Evolutionary conservation across 2,797 vertebrate species (phyloP).

Genomic region (Forpus xanthops): DNA sequence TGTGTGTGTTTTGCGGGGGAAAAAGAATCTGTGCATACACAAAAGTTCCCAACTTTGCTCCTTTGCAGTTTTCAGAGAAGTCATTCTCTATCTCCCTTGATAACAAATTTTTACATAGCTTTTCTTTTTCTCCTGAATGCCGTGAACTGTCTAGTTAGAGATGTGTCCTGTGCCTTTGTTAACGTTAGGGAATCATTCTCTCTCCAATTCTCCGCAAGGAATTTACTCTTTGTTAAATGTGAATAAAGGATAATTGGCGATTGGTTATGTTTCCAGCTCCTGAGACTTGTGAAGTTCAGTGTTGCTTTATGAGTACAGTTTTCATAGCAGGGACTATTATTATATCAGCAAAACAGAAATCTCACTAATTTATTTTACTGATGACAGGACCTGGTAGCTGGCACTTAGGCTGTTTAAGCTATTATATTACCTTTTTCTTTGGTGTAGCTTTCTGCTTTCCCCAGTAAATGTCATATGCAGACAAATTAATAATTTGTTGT

Average conservation of each 20-base stretch:
- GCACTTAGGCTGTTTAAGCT: conserved; percentile 32
- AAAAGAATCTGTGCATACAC: neutral
- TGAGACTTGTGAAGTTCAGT: conserved; percentile 38
- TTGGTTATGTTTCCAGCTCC: neutral
- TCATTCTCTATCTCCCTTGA: neutral
- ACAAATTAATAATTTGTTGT: conserved; percentile 56
- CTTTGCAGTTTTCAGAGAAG: neutral
- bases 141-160: neutral
- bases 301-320: conserved; percentile 56
- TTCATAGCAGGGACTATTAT: conserved; percentile 26
- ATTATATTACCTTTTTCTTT: conserved; percentile 4
- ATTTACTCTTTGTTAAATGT: conserved; percentile 19
- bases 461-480: conserved; percentile 38
- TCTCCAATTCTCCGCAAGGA: neutral
- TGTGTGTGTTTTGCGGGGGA: neutral
- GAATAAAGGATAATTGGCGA: conserved; percentile 7
- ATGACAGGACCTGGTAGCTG: neutral
- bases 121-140: neutral
- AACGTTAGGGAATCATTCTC: neutral
- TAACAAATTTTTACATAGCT: neutral
- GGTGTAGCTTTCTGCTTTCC: conserved; percentile 22
- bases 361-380: conserved; percentile 33
- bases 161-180: neutral
- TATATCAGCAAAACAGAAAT: conserved; percentile 29
- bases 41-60: neutral